Conservation (phyloP, 2,797 vertebrate genomes). For the Atherinosoma microstoma region DNA sequence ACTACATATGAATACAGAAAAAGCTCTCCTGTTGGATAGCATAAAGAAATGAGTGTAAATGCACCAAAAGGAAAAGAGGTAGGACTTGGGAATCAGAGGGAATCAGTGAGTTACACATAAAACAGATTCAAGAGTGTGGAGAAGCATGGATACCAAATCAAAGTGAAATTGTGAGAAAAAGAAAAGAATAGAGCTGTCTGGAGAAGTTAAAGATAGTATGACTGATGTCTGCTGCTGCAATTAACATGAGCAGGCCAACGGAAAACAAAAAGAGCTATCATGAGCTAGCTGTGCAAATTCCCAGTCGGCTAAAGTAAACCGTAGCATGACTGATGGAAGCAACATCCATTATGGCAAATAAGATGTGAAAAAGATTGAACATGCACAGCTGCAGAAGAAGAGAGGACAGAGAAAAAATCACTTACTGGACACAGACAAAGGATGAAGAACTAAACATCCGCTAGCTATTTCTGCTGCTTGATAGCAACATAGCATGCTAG, state of each 20-base stretch:
- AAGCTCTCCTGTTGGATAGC: constrained; percentile 6
- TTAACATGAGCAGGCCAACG: not conserved
- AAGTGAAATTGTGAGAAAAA: constrained; percentile 8
- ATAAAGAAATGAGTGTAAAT: constrained; percentile 13
- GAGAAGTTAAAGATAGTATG: constrained; percentile 1
- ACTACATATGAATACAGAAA: constrained; percentile 24
- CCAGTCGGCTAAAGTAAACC: constrained; percentile 22
- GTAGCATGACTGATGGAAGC: constrained; percentile 37
- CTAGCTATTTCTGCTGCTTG: not conserved
- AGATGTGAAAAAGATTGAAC: constrained; percentile 9
- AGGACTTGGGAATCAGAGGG: constrained; percentile 24
- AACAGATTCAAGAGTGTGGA: not conserved
- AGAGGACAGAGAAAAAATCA: not conserved
- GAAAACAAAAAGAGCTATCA: not conserved
- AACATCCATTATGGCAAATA: constrained; percentile 8
- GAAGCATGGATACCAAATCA: not conserved
- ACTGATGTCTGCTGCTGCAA: not conserved
- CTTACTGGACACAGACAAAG: not conserved
- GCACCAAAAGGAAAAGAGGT: not conserved
- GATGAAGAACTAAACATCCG: not conserved
- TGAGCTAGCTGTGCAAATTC: constrained; percentile 42
- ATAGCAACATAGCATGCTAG: not conserved
- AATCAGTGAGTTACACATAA: too few species aligned
- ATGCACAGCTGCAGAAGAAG: not conserved
- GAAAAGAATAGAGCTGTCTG: not conserved